phyloP scores from a whole-genome alignment of 2,888 invertebrate genomes.

The Panzeria rudis region DNA sequence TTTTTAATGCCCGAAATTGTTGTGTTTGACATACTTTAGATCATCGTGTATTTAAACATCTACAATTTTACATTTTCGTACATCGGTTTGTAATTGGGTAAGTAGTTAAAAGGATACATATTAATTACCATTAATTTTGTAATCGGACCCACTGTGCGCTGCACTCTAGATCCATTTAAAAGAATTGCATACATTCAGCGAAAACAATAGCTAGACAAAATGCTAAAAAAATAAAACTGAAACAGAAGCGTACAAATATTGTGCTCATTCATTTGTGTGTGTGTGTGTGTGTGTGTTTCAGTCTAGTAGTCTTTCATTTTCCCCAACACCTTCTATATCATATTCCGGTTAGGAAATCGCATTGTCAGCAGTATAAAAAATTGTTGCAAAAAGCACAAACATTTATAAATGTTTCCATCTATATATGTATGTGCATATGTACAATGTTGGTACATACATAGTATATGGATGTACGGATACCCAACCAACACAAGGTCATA shows the following conservation, averaged over 20 bases:
- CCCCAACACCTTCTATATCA: slow-evolving; percentile 52
- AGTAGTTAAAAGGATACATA: too few relatives aligned
- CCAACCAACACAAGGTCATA: neutral
- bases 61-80: too few relatives aligned
- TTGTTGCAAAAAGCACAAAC: slow-evolving; percentile 64
- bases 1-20: too few relatives aligned
- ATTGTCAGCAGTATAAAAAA: slow-evolving; percentile 69
- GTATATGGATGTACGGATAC: too few relatives aligned
- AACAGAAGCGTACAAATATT: slow-evolving; percentile 21
- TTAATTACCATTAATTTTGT: too few relatives aligned
- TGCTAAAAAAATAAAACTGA: slow-evolving; percentile 1
- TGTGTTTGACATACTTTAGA: too few relatives aligned
- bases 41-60: too few relatives aligned
- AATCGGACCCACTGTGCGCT: too few relatives aligned
- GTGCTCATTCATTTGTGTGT: slow-evolving; percentile 16
- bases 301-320: slow-evolving; percentile 48
- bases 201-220: slow-evolving; percentile 68
- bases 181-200: slow-evolving; percentile 65
- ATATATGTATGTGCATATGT: neutral
- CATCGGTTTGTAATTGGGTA: too few relatives aligned
- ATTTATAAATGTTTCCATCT: slow-evolving; percentile 38
- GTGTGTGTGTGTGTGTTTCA: slow-evolving; percentile 34
- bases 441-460: neutral
- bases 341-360: slow-evolving; percentile 69
- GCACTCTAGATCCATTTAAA: slow-evolving; percentile 60